A percentile compares a stretch with the other conserved stretches of the same genome.
phyloP scores from a whole-genome alignment of 2,888 invertebrate species.

The Aleiodes leptofemur region DNA sequence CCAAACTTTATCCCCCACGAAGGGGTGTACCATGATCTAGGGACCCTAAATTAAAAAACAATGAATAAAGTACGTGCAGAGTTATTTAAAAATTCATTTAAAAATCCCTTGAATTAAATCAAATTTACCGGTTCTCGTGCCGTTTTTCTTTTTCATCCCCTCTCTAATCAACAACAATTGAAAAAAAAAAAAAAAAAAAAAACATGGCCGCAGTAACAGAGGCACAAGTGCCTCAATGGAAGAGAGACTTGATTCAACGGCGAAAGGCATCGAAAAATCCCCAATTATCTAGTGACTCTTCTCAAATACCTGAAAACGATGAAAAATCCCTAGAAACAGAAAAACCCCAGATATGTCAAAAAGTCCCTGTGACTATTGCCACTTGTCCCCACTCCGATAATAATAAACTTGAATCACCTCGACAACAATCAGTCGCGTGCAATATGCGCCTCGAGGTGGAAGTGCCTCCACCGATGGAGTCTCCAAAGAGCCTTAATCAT shows the following conservation, averaged over 20 bases:
- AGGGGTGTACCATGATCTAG: constrained; percentile 45
- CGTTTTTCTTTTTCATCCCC: too few species aligned
- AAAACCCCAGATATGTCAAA: constrained; percentile 53
- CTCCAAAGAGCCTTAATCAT: constrained; percentile 54
- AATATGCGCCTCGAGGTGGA: constrained; percentile 73
- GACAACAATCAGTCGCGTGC: constrained; percentile 65
- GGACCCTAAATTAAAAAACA: not conserved
- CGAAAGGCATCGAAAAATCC: constrained; percentile 74
- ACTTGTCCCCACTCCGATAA: constrained; percentile 53
- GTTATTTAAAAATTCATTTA: too few species aligned
- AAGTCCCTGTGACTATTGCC: constrained; percentile 65
- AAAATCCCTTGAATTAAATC: too few species aligned
- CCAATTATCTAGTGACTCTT: constrained; percentile 41
- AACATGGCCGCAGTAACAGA: constrained; percentile 3
- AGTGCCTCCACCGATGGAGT: constrained; percentile 67
- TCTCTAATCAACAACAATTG: too few species aligned
- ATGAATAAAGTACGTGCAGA: too few species aligned
- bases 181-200: too few species aligned
- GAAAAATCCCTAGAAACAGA: too few species aligned
- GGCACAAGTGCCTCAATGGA: constrained; percentile 84
- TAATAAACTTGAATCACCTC: constrained; percentile 60
- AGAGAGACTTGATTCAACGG: constrained; percentile 87
- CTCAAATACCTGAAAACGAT: too few species aligned
- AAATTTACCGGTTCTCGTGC: too few species aligned
- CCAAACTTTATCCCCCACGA: not conserved